Percentiles rank a stretch among this genome's conserved stretches.
Evolutionary conservation across 2,797 vertebrate species (phyloP).

Genomic region (Pseudomugil tenellus): DNA sequence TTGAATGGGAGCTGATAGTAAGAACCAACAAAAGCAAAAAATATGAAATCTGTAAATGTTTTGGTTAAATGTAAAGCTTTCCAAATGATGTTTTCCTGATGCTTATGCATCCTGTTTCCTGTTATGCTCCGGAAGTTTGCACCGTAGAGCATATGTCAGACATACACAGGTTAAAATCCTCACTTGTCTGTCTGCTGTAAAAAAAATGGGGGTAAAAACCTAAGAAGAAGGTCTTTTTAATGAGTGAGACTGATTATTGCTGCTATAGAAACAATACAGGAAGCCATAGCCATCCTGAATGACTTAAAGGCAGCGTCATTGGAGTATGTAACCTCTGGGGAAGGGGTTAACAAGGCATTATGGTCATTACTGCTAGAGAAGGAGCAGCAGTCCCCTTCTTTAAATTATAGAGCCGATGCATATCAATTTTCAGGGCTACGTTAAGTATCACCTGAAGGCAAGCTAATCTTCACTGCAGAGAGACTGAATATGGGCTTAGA

Average conservation of each 20-base stretch:
- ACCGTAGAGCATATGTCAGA: background rate
- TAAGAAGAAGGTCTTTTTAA: background rate
- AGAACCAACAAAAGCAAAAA: background rate
- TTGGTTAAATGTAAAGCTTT: background rate
- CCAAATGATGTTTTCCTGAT: no score
- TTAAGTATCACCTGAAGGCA: slow-evolving; percentile 72
- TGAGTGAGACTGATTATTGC: slow-evolving; percentile 3
- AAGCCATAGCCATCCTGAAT: slow-evolving; percentile 28
- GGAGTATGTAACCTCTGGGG: slow-evolving; percentile 68
- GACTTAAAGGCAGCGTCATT: slow-evolving; percentile 60
- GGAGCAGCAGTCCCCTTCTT: slow-evolving; percentile 48
- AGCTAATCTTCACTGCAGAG: slow-evolving; percentile 49
- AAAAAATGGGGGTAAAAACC: background rate
- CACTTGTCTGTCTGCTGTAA: background rate
- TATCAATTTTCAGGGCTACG: slow-evolving; percentile 72
- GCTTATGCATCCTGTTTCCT: no score
- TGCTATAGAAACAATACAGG: slow-evolving; percentile 17
- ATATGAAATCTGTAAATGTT: background rate
- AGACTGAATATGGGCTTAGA: slow-evolving; percentile 54
- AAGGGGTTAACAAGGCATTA: slow-evolving; percentile 77
- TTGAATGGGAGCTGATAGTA: background rate
- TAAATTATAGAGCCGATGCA: slow-evolving; percentile 70
- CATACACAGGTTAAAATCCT: background rate
- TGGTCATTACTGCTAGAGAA: slow-evolving; percentile 66
- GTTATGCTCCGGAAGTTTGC: background rate